Conservation (phyloP, 2,797 vertebrate genomes). For the Pseudochromis fuscus region DNA sequence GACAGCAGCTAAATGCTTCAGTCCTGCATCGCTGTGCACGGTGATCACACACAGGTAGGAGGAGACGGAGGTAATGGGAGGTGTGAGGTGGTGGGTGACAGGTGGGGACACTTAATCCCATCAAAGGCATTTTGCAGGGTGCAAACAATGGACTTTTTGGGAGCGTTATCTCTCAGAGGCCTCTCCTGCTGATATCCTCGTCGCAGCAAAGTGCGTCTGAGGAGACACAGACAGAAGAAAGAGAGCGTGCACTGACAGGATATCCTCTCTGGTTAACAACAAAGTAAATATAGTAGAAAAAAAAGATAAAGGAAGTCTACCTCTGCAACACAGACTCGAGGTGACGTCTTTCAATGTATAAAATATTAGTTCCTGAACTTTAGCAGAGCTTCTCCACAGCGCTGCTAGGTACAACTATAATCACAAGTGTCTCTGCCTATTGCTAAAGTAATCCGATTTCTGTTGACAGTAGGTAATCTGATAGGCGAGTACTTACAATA, state of each 20-base stretch:
- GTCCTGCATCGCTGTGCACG: constrained; percentile 46
- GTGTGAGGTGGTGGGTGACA: constrained; percentile 69
- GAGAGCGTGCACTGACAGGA: constrained; percentile 72
- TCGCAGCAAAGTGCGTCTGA: constrained; percentile 47
- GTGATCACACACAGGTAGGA: constrained; percentile 59
- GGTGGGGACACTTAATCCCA: constrained; percentile 73
- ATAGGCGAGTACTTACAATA: constrained; percentile 80
- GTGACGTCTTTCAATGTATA: constrained; percentile 70
- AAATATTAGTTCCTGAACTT: constrained; percentile 68
- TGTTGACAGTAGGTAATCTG: constrained; percentile 75
- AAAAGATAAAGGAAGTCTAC: constrained; percentile 71
- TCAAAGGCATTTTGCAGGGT: constrained; percentile 72
- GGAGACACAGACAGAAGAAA: constrained; percentile 69
- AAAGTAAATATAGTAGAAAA: constrained; percentile 78
- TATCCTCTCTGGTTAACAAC: constrained; percentile 72
- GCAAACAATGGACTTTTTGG: constrained; percentile 78
- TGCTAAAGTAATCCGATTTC: constrained; percentile 74
- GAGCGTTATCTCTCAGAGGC: constrained; percentile 72
- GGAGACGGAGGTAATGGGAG: constrained; percentile 68
- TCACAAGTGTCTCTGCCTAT: constrained; percentile 75
- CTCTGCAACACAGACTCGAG: constrained; percentile 63
- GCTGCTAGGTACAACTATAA: constrained; percentile 68
- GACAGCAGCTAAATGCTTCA: constrained; percentile 71
- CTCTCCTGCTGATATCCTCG: constrained; percentile 76
- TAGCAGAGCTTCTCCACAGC: constrained; percentile 48